Base-by-base conservation (phyloP, 2,888 invertebrate species). In the Hyposoter didymator region DNA sequence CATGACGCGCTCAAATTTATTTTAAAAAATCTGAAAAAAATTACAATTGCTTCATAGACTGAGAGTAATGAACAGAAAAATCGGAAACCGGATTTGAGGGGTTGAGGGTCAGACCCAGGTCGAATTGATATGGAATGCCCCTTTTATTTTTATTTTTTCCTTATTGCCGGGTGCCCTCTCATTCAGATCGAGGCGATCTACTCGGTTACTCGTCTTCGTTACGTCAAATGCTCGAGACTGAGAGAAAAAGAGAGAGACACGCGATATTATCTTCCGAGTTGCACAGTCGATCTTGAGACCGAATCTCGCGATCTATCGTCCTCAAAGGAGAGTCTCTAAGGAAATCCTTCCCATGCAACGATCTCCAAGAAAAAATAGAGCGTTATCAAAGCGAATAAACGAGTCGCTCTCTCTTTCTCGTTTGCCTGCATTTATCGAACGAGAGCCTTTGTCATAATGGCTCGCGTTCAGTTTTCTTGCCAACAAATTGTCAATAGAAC, bases 181-280 rank as follows among this genome's bases (percentile, higher is more conserved):
- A 69, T 84, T 84, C 70, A 64, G 64, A 84, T 75, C 84, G 81
- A 84, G 75, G 75, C 75, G 75, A 84, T 84, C 75, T 78, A 35
- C 35, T 32, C 49, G 32, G 64, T 43, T 55, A 55, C 70, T 59
- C 82, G 75, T 75, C 49, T 49, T 75, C 69, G 52, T 75, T 75
- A 64, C 17, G 49, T 78, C 72, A 32, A 35, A 72, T n/a, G 32
- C 47, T 10, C 6, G 43, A 43, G 43, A 66, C 66, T 35, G 73
- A 52, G 72, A 43, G 78, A 67, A 78, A 75, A 78, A 75, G 55
- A 85, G 79, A 67, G 78, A 75, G 43, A 74, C 47, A 59, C 59
- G 43, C 43, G 81, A 67, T 84, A 86, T 28, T 49, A 45, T 75
- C 67, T 67, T 47, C 78, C 69, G 52, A 73, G 76, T 59, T 69